phyloP scores from a whole-genome alignment of 2,113 vertebrate species.

The Camelus bactrianus region DNA sequence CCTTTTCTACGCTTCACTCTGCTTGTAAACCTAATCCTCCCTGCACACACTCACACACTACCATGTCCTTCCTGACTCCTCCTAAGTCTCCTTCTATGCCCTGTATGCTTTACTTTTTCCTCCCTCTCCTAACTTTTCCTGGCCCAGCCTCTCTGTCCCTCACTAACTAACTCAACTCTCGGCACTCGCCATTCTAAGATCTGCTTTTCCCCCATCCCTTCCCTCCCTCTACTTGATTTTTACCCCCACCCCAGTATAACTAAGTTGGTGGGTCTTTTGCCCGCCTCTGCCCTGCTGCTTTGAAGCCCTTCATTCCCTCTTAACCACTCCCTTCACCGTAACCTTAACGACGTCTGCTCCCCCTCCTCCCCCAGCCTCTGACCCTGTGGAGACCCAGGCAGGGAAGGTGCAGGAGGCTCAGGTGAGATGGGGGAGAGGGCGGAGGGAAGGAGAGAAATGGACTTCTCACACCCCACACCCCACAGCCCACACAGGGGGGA shows the following conservation, averaged over 20 bases:
- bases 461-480: not conserved
- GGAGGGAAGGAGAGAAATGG: slow-evolving; percentile 78
- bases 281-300: not conserved
- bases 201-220: not conserved
- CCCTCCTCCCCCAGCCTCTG: slow-evolving; percentile 81
- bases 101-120: not conserved
- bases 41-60: not conserved
- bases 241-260: not conserved
- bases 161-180: not conserved
- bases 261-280: slow-evolving; percentile 56
- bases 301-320: slow-evolving; percentile 40
- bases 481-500: slow-evolving; percentile 13
- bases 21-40: not conserved
- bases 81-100: not conserved
- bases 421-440: slow-evolving; percentile 80
- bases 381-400: slow-evolving; percentile 81
- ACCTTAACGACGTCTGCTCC: slow-evolving; percentile 75
- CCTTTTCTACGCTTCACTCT: not conserved
- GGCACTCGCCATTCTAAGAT: not conserved
- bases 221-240: not conserved
- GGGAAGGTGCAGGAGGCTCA: slow-evolving; percentile 83
- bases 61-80: not conserved
- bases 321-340: slow-evolving; percentile 73
- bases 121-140: not conserved
- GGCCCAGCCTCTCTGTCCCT: not conserved